Percentiles rank a stretch among this genome's conserved stretches.
phyloP scores from a whole-genome alignment of 2,888 invertebrate species.

The Craniophora ligustri region DNA sequence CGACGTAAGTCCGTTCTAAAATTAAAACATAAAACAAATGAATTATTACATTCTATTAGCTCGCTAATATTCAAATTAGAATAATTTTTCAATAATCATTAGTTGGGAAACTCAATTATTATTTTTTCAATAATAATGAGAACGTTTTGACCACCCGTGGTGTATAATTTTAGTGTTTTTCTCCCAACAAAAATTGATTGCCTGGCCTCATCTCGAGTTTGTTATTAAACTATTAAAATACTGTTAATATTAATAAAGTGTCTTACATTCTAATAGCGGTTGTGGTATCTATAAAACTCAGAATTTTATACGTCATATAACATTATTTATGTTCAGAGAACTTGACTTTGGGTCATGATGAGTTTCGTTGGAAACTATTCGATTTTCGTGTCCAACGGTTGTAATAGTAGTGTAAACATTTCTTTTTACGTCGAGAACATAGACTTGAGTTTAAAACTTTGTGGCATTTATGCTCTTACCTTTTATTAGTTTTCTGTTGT shows the following conservation, averaged over 20 bases:
- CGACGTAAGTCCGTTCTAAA: constrained; percentile 26
- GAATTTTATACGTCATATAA: constrained; percentile 57
- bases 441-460: constrained; percentile 26
- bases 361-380: constrained; percentile 34
- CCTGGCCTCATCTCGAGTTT: constrained; percentile 65
- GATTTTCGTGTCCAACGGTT: constrained; percentile 40
- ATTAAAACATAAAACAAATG: constrained; percentile 49
- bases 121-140: constrained; percentile 35
- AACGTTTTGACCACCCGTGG: constrained; percentile 71
- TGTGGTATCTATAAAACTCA: constrained; percentile 61
- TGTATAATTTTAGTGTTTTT: constrained; percentile 65
- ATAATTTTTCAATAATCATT: constrained; percentile 46
- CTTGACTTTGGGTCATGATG: constrained; percentile 43
- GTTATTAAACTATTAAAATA: constrained; percentile 76
- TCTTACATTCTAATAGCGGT: constrained; percentile 58
- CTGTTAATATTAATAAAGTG: constrained; percentile 74
- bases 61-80: constrained; percentile 34
- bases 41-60: constrained; percentile 36
- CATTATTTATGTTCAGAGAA: constrained; percentile 40
- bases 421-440: constrained; percentile 36
- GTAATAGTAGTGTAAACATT: constrained; percentile 48
- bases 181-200: constrained; percentile 80
- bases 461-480: constrained; percentile 15
- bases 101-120: constrained; percentile 50
- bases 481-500: constrained; percentile 28